Evolutionary conservation across 2,797 vertebrate genomes (phyloP), one percentile per base, ranked within the genome.

Genomic region (Propithecus perrieri): DNA sequence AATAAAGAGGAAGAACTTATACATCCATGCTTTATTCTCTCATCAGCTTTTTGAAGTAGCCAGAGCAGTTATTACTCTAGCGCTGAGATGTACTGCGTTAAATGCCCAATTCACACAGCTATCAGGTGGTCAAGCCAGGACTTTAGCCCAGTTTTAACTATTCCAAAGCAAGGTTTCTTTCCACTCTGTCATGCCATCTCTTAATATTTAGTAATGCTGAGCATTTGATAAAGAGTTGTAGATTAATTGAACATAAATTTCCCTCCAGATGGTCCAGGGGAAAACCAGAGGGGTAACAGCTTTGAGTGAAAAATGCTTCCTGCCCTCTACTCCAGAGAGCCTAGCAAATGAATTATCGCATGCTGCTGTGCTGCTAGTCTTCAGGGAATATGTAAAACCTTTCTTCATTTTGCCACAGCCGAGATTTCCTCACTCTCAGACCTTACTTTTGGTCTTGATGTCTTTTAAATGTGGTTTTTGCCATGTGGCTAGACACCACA

Each of bases 391-490:
- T 8, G 5, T 24, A 28, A 57, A 76, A 28, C 46, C n/a, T 72
- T 30, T 63, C 35, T 67, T 71, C 7, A 9, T 14, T 74, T 53
- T 89, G 38, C 61, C 71, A 28, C 50, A 53, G 89, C 53, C 43
- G 63, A 26, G 15, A 30, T 84, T 75, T 92, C 15, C 85, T 97
- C 28, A 38, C 30, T 50, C 83, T 74, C 69, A 63, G 84, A 48
- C 38, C 59, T 65, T 48, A 17, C 20, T 90, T 55, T 67, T 65
- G 53, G 46, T 35, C 46, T 86, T 17, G 24, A 59, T 83, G 59
- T 67, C 59, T 93, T 93, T 84, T 85, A 89, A 90, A 48, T 85
- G 55, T 53, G 11, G n/a, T 88, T 94, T 96, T 35, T 87, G 55
- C 87, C 48, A 4, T 65, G 55, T 71, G 38, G n/a, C 80, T n/a